Evolutionary conservation across 2,113 vertebrate genomes (phyloP).

Genomic region (Brienomyrus brachyistius): DNA sequence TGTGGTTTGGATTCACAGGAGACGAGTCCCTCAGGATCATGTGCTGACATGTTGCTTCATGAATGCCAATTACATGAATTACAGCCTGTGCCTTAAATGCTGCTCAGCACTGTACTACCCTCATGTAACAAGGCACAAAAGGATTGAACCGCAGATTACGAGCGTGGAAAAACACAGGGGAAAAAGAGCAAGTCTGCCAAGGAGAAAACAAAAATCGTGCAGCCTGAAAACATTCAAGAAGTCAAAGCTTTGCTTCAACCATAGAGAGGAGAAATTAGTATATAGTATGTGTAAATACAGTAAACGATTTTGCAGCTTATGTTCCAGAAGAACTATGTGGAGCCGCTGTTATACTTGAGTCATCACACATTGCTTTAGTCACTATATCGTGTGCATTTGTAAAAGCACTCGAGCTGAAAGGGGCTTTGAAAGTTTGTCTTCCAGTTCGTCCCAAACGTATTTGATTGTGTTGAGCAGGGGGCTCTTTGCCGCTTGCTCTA

Average conservation of each 20-base stretch:
- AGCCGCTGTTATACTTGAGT: background rate
- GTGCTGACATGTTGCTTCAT: background rate
- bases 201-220: background rate
- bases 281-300: background rate
- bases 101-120: background rate
- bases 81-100: background rate
- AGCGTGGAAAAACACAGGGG: background rate
- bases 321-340: background rate
- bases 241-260: background rate
- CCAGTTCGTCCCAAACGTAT: background rate
- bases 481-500: background rate
- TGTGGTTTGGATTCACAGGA: background rate
- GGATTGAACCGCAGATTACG: background rate
- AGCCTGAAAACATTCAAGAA: background rate
- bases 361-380: background rate
- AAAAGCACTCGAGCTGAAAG: background rate
- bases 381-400: background rate
- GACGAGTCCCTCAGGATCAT: background rate
- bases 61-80: conserved; percentile 1
- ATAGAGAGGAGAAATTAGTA: background rate
- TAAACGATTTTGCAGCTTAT: background rate
- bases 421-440: background rate
- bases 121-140: background rate
- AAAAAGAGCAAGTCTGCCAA: background rate
- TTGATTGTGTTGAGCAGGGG: background rate